Evolutionary conservation across 2,888 invertebrate genomes (phyloP), one percentile per base, ranked within the genome.

Genomic region (Carterocephalus palaemon): DNA sequence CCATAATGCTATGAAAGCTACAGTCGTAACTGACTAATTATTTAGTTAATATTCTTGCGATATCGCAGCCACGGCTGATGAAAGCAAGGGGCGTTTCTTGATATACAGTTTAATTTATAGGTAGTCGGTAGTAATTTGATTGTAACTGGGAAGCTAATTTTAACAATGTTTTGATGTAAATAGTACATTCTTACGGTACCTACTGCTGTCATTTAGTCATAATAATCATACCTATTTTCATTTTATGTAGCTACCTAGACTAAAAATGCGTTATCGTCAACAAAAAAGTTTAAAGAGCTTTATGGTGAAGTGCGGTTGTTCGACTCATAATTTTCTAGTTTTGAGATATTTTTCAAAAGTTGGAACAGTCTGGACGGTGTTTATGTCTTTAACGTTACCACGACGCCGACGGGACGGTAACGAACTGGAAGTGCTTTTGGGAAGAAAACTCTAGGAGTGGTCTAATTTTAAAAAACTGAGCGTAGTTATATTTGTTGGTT

Each of bases 21-120:
- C 69, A 78, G 77, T 80, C 69, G 75, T 74, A 70, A 66, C 68
- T 62, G 68, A 63, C 57, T 77, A 77, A 83, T 78, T 80, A 72
- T 73, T 76, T 72, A 62, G 77, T 75, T 80, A 76, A 78, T 73
- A 56, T 48, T 64, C 57, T 57, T 60, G 57, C 62, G 60, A 53
- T 51, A 56, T 53, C 55, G 50, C 55, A 49, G 60, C 28, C 8
- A 26, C 26, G n/a, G n/a, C 33, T 20, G 26, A 42, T 26, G 19
- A 9, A 12, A 13, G 26, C 17, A 8, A 10, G 22, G 28, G 10
- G 7, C 32, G 9, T 34, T 22, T 13, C 17, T 32, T 41, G 41
- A 13, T 15, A 13, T 15, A 50, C 33, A 31, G 22, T 37, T 36
- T 32, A 33, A 46, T 48, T 49, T 36, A n/a, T n/a, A 33, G 9